Conservation (phyloP, 64 coral and sea anemone genomes). For the Platygyra sinensis region DNA sequence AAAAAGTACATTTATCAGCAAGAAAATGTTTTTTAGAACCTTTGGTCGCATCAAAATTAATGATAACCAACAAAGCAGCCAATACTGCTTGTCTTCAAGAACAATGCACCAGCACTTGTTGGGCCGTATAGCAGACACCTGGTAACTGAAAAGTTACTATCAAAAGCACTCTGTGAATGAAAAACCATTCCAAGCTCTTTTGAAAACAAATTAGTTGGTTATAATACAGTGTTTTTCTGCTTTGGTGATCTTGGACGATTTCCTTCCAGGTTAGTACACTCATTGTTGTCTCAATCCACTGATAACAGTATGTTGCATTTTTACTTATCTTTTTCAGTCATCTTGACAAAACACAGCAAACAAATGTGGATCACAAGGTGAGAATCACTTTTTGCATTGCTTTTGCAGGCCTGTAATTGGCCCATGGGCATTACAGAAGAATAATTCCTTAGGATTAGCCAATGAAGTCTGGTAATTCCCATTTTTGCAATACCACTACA, state of each 20-base stretch:
- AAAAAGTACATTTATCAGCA: too few species aligned
- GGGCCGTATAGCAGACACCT: background rate
- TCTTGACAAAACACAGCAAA: slow-evolving; percentile 94
- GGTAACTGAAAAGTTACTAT: background rate
- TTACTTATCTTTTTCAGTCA: slow-evolving; percentile 59
- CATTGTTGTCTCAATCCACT: too few species aligned
- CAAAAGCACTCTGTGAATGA: background rate
- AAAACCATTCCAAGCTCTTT: background rate
- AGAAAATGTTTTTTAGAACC: too few species aligned
- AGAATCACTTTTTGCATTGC: background rate
- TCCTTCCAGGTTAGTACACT: background rate
- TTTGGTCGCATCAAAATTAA: too few species aligned
- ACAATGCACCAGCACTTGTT: background rate
- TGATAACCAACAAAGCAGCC: background rate
- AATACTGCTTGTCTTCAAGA: background rate
- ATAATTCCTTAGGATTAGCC: too few species aligned
- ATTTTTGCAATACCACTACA: too few species aligned
- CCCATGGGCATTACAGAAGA: too few species aligned
- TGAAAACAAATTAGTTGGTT: background rate
- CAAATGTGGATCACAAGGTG: slow-evolving; percentile 99
- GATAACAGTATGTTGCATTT: too few species aligned
- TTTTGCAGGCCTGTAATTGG: too few species aligned
- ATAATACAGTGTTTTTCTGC: background rate
- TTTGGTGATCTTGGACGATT: background rate
- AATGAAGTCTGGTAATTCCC: too few species aligned